Conservation (phyloP, 2,113 vertebrate genomes). For the Cyprichromis sp. region DNA sequence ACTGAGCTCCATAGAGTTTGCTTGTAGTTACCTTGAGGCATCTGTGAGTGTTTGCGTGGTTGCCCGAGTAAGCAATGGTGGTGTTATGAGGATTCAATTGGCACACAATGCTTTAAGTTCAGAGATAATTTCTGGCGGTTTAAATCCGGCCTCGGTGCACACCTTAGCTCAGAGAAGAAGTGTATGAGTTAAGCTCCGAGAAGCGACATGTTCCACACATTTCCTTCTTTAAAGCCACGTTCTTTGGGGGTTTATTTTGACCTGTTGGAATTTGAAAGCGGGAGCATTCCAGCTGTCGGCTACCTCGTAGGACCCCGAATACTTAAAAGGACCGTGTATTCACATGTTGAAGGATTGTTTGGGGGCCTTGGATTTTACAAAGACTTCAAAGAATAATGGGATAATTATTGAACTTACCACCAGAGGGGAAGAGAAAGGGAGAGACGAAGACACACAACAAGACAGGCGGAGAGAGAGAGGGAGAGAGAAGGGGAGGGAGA, state of each 20-base stretch:
- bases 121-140: constrained; percentile 10
- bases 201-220: background rate
- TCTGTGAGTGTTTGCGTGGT: constrained; percentile 6
- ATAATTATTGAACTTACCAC: constrained; percentile 63
- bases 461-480: background rate
- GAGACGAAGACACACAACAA: constrained; percentile 1
- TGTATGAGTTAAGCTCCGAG: background rate
- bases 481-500: constrained; percentile 1
- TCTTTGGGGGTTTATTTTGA: constrained; percentile 25
- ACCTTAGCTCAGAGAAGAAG: constrained; percentile 10
- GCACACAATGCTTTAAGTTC: background rate
- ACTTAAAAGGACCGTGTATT: constrained; percentile 41
- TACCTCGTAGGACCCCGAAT: constrained; percentile 32
- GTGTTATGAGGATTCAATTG: constrained; percentile 7
- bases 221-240: constrained; percentile 19
- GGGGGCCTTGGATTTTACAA: constrained; percentile 31
- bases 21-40: constrained; percentile 43
- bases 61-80: background rate
- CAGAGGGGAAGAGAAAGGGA: constrained; percentile 34
- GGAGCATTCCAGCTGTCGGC: constrained; percentile 30
- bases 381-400: constrained; percentile 64
- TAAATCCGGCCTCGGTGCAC: background rate
- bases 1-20: constrained; percentile 15
- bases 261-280: constrained; percentile 40
- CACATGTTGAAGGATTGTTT: constrained; percentile 42